phyloP scores from a whole-genome alignment of 2,888 invertebrate genomes.

The Nemapogon koenigi region DNA sequence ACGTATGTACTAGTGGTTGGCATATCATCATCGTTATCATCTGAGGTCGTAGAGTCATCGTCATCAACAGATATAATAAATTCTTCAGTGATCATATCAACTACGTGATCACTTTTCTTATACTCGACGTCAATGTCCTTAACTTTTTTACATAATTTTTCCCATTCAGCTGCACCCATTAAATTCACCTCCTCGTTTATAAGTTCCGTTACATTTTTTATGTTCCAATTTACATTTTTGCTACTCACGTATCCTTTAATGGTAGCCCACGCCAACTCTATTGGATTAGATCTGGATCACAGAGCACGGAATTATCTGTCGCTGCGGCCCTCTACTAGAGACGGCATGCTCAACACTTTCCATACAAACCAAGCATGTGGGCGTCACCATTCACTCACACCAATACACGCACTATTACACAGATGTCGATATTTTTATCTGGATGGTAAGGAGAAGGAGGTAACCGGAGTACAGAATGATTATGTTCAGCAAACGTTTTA shows the following conservation, averaged over 20 bases:
- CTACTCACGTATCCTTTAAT: conserved; percentile 11
- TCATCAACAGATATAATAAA: conserved; percentile 12
- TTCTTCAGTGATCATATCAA: conserved; percentile 14
- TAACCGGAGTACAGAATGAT: too few species aligned
- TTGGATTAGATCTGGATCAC: conserved; percentile 11
- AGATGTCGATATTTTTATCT: too few species aligned
- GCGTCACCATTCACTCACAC: too few species aligned
- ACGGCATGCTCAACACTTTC: too few species aligned
- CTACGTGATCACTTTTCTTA: conserved; percentile 8
- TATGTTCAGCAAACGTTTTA: too few species aligned
- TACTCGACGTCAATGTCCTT: conserved; percentile 15
- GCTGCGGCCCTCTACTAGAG: too few species aligned
- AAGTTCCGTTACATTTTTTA: conserved; percentile 13
- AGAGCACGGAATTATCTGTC: too few species aligned
- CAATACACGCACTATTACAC: too few species aligned
- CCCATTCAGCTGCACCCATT: conserved; percentile 17
- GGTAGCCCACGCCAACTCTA: conserved; percentile 14
- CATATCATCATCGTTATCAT: not conserved
- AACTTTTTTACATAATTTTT: conserved; percentile 16
- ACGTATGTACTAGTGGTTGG: not conserved
- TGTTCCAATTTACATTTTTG: conserved; percentile 10
- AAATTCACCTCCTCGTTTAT: conserved; percentile 16
- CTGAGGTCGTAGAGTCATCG: conserved; percentile 1
- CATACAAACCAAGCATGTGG: too few species aligned
- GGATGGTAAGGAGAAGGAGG: too few species aligned